Percentiles rank a stretch among this genome's conserved stretches.
phyloP scores from a whole-genome alignment of 2,888 invertebrate genomes.

The Priocnemis perturbator region DNA sequence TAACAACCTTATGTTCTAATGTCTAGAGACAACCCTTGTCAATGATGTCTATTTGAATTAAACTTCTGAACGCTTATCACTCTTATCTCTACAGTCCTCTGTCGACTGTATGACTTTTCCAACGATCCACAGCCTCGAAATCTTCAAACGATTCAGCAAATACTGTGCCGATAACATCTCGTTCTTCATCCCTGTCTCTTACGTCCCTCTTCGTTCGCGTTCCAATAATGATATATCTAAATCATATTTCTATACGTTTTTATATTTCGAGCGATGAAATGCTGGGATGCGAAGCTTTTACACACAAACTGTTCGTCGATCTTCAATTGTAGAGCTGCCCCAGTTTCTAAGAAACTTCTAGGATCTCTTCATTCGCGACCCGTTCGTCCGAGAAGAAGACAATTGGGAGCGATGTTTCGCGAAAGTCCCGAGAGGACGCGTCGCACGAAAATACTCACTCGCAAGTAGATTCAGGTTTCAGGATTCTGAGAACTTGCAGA shows the following conservation, averaged over 20 bases:
- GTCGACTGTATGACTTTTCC: neutral
- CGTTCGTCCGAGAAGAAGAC: constrained; percentile 13
- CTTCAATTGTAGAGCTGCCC: too few species aligned
- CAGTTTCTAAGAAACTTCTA: too few species aligned
- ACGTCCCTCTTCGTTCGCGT: neutral
- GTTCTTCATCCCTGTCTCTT: neutral
- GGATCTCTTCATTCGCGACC: neutral
- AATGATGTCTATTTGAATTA: too few species aligned
- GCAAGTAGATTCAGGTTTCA: neutral
- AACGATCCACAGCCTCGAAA: neutral
- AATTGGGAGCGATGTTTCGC: constrained; percentile 21
- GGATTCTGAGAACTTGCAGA: neutral
- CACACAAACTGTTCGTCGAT: too few species aligned
- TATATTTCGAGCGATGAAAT: too few species aligned
- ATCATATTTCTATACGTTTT: too few species aligned
- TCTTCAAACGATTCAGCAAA: neutral
- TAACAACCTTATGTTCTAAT: too few species aligned
- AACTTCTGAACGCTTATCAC: neutral
- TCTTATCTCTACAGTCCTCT: neutral
- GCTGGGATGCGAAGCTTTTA: too few species aligned
- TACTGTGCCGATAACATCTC: neutral
- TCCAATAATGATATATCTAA: too few species aligned
- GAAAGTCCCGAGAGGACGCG: constrained; percentile 7
- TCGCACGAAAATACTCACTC: constrained; percentile 19
- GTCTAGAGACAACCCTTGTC: too few species aligned